phyloP scores from a whole-genome alignment of 2,888 invertebrate genomes.

The Neria commutata region DNA sequence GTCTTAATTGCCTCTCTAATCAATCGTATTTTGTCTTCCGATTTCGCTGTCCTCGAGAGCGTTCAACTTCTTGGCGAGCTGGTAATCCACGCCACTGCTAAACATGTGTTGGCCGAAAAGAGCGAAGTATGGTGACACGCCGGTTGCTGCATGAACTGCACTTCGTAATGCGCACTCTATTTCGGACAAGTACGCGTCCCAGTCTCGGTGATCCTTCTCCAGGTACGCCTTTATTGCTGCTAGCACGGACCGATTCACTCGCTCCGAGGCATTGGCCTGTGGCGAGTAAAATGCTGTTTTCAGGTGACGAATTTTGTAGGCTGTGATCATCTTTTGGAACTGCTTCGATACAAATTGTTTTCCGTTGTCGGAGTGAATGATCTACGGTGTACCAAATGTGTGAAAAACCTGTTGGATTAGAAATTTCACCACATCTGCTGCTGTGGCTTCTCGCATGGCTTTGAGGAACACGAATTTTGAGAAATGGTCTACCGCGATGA shows the following conservation, averaged over 20 bases:
- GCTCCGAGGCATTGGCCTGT: slow-evolving; percentile 25
- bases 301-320: slow-evolving; percentile 42
- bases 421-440: slow-evolving; percentile 5
- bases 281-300: not conserved
- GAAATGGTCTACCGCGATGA: slow-evolving; percentile 27
- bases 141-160: slow-evolving; percentile 18
- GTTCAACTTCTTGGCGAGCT: slow-evolving; percentile 5
- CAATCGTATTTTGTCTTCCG: not conserved
- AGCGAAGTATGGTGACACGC: slow-evolving; percentile 21
- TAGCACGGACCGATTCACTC: slow-evolving; percentile 42
- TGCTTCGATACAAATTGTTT: slow-evolving; percentile 29
- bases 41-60: not conserved
- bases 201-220: slow-evolving; percentile 24
- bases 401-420: slow-evolving; percentile 28
- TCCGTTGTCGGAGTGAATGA: slow-evolving; percentile 37
- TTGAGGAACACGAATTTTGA: slow-evolving; percentile 22
- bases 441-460: slow-evolving; percentile 20
- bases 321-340: slow-evolving; percentile 37
- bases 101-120: slow-evolving; percentile 22
- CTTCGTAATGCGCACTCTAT: slow-evolving; percentile 23
- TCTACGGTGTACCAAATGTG: slow-evolving; percentile 35
- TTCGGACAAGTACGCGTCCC: slow-evolving; percentile 22
- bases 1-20: slow-evolving; percentile 4
- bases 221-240: slow-evolving; percentile 37
- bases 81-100: slow-evolving; percentile 12